Evolutionary conservation across 1,140 invertebrate genomes (phyloP).

Genomic region (Dinoponera quadriceps): DNA sequence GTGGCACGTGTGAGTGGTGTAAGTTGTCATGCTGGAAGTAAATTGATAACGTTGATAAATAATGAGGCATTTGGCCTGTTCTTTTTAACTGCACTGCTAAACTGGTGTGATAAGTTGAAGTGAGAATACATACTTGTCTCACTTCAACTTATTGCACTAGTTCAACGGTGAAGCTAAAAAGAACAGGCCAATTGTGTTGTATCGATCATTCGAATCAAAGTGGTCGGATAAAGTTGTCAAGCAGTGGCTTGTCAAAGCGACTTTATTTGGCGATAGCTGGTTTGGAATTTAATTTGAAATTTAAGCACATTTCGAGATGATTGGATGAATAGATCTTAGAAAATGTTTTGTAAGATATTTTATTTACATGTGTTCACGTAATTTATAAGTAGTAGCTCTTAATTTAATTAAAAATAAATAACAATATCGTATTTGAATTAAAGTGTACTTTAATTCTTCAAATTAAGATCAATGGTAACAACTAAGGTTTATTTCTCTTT

Average conservation of each 20-base stretch:
- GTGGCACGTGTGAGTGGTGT: conserved; percentile 41
- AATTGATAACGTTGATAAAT: conserved; percentile 17
- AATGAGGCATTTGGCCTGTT: too few relatives aligned
- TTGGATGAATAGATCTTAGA: neutral
- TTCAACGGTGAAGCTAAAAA: too few relatives aligned
- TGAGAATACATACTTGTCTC: too few relatives aligned
- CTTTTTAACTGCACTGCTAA: too few relatives aligned
- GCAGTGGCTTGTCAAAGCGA: neutral
- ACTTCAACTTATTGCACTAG: too few relatives aligned
- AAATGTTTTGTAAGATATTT: neutral
- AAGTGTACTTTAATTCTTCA: neutral
- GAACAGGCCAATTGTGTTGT: too few relatives aligned
- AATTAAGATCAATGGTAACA: neutral
- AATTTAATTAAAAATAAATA: neutral
- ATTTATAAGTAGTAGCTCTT: neutral
- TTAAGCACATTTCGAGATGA: neutral
- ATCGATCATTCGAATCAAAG: neutral
- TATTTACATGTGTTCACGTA: neutral
- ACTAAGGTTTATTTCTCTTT: neutral
- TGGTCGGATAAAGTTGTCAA: too few relatives aligned
- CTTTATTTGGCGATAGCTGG: neutral
- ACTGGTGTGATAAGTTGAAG: too few relatives aligned
- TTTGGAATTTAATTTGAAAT: neutral
- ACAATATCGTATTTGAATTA: neutral
- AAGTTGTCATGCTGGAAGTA: neutral